These are phyloP conservation scores for Drosophila quadrilineata DNA, from an alignment of 1,140 invertebrate genomes.

Conservation along the genomic window DNA sequence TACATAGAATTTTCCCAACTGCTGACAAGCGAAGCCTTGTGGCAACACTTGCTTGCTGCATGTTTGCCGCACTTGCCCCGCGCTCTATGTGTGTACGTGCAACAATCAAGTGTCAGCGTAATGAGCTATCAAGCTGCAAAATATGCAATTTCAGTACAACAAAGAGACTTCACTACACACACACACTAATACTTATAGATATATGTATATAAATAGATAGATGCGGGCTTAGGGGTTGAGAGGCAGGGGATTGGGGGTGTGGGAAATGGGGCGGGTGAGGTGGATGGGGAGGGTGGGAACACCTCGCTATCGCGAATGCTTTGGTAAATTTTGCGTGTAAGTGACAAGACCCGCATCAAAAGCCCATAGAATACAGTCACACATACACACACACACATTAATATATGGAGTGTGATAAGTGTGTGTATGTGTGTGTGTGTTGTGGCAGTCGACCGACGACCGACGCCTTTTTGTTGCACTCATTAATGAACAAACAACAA, in stretches of 20 bases:
- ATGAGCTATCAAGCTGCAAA: conserved; percentile 79
- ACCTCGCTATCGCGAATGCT: conserved; percentile 70
- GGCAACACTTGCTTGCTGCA: conserved; percentile 10
- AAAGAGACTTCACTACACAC: conserved; percentile 29
- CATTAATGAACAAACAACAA: conserved; percentile 77
- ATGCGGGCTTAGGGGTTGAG: background rate
- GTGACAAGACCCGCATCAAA: conserved; percentile 73
- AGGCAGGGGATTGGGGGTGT: conserved; percentile 48
- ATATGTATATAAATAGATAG: conserved; percentile 8
- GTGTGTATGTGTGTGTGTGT: conserved; percentile 8
- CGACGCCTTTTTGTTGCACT: conserved; percentile 73
- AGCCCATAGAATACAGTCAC: no score
- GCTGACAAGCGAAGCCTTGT: conserved; percentile 19
- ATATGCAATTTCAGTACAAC: conserved; percentile 76
- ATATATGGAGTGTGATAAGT: conserved; percentile 30
- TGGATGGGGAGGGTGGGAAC: conserved; percentile 47
- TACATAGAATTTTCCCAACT: background rate
- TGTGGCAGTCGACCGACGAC: conserved; percentile 3
- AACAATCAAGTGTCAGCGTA: conserved; percentile 78
- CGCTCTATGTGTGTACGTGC: conserved; percentile 50
- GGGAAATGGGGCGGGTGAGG: conserved; percentile 7
- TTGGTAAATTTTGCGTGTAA: conserved; percentile 79
- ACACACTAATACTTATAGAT: background rate
- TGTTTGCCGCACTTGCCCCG: conserved; percentile 2
- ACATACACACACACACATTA: conserved; percentile 42